phyloP scores from a whole-genome alignment of 2,113 vertebrate genomes.

The Zapornia atra region DNA sequence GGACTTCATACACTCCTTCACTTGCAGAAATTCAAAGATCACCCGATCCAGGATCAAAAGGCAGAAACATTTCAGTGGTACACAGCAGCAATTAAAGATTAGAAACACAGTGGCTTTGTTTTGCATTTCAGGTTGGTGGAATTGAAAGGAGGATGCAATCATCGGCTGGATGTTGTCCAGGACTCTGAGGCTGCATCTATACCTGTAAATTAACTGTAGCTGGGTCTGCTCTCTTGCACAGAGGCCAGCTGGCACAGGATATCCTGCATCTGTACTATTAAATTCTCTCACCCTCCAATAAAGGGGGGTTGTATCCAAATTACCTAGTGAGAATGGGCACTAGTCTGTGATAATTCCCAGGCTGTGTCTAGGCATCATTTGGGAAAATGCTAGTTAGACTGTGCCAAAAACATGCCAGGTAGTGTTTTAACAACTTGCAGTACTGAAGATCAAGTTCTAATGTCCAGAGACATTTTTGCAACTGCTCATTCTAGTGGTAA shows the following conservation, averaged over 20 bases:
- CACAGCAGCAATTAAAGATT: conserved; percentile 31
- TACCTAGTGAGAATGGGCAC: conserved; percentile 33
- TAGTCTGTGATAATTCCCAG: conserved; percentile 45
- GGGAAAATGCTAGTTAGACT: background rate
- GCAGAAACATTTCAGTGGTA: background rate
- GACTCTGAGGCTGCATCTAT: conserved; percentile 12
- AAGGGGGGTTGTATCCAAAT: conserved; percentile 23
- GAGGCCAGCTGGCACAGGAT: conserved; percentile 64
- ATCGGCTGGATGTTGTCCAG: conserved; percentile 1
- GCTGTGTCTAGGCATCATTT: conserved; percentile 1
- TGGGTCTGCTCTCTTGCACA: conserved; percentile 44
- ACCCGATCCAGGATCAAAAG: background rate
- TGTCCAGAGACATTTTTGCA: background rate
- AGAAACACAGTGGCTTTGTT: conserved; percentile 43
- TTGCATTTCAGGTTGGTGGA: conserved; percentile 27
- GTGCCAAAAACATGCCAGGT: conserved; percentile 34
- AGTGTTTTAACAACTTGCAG: conserved; percentile 28
- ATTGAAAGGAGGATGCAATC: conserved; percentile 33
- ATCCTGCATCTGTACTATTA: conserved; percentile 62
- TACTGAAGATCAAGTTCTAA: background rate
- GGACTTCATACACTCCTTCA: background rate
- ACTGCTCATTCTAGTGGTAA: background rate
- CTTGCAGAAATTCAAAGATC: conserved; percentile 4
- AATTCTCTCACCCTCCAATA: conserved; percentile 37
- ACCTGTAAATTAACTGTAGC: conserved; percentile 69